Conservation (phyloP, 2,888 invertebrate species). For the Drosophila bunnanda region DNA sequence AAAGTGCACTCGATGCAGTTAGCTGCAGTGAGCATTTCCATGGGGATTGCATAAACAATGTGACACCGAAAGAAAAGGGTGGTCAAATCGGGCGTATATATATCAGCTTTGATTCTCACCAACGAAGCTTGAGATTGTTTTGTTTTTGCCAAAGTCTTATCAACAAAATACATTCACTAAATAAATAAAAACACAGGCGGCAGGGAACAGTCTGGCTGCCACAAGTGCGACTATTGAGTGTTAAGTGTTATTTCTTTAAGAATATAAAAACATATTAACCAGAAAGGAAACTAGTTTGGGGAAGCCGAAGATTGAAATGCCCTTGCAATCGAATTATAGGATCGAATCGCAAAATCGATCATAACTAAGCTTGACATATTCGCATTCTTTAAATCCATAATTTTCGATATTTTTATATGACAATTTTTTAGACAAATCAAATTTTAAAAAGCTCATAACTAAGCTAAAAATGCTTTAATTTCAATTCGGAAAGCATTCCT, state of each 20-base stretch:
- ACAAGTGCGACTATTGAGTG: not conserved
- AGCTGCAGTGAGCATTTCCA: conserved; percentile 20
- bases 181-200: not conserved
- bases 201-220: not conserved
- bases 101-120: not conserved
- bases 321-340: too few relatives aligned
- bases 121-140: conserved; percentile 8
- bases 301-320: too few relatives aligned
- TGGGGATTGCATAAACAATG: conserved; percentile 27
- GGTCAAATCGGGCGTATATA: not conserved
- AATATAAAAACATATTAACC: too few relatives aligned
- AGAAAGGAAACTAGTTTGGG: too few relatives aligned
- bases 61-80: conserved; percentile 2
- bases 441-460: too few relatives aligned
- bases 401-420: too few relatives aligned
- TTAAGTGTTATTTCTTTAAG: not conserved
- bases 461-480: too few relatives aligned
- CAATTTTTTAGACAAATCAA: too few relatives aligned
- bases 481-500: too few relatives aligned
- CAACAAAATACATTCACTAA: not conserved
- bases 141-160: conserved; percentile 2
- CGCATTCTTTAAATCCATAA: too few relatives aligned
- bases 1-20: conserved; percentile 27
- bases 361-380: too few relatives aligned
- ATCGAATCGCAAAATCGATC: too few relatives aligned